These are phyloP conservation scores for Alectura lathami DNA, from an alignment of 2,113 vertebrate species.

Conservation along the genomic window DNA sequence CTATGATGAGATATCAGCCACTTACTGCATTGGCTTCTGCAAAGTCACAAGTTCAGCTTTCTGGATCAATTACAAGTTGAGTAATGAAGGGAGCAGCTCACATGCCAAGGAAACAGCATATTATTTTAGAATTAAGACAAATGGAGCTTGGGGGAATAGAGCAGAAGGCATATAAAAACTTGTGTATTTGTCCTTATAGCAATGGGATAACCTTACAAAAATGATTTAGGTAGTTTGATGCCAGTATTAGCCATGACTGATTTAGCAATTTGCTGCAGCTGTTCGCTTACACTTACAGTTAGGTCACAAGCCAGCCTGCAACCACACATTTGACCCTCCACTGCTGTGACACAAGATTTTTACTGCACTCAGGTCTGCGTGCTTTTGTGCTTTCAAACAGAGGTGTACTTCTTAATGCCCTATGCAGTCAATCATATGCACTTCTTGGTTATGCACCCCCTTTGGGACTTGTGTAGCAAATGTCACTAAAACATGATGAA, in stretches of 20 bases:
- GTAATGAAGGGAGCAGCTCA: not conserved
- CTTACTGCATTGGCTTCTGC: not conserved
- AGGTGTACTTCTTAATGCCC: not conserved
- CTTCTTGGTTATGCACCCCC: not conserved
- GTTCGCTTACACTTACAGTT: not conserved
- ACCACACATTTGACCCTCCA: not conserved
- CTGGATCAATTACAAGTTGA: not conserved
- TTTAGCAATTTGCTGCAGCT: slow-evolving; percentile 19
- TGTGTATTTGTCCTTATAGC: not conserved
- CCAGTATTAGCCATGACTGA: slow-evolving; percentile 1
- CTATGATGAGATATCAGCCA: not conserved
- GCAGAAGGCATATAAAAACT: not conserved
- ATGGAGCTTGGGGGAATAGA: not conserved
- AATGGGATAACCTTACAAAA: not conserved
- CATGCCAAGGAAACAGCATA: not conserved
- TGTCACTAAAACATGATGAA: not conserved
- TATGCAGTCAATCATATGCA: not conserved
- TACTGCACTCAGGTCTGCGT: not conserved
- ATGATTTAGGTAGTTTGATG: not conserved
- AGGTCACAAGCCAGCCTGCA: not conserved
- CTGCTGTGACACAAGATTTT: not conserved
- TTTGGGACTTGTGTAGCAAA: not conserved
- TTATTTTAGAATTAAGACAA: slow-evolving; percentile 1
- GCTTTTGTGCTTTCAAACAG: not conserved
- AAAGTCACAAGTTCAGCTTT: slow-evolving; percentile 32